Evolutionary conservation across 1,140 invertebrate species (phyloP), one percentile per base, ranked within the genome.

Genomic region (Drosophila insularis): DNA sequence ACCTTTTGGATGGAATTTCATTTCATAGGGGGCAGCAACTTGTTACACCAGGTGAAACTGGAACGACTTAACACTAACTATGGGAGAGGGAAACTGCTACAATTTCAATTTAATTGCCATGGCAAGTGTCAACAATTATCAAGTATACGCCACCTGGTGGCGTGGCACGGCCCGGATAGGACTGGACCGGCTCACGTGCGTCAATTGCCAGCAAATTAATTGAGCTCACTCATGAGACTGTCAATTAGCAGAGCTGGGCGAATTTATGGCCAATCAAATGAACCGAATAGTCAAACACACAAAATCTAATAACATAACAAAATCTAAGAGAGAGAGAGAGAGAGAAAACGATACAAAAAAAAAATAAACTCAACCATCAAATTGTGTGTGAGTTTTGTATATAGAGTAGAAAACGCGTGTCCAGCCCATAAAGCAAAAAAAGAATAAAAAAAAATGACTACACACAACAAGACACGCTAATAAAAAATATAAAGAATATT

Each of bases 191-290:
- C 74, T 23, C 74, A 81, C 71, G 82, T 87, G 84, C 82, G 79
- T 76, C 82, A 87, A 89, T 87, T 87, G 84, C 53, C 75, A 74
- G 58, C 69, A 59, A 80, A 87, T 87, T 87, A 87, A 87, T 87
- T 89, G 84, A 80, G 84, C 72, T 64, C 71, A 69, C 84, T 87
- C 82, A 87, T 82, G 82, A 80, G 82, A 82, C 82, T 87, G 76
- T 74, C 82, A 87, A 87, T 82, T 87, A 87, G 76, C 84, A 65
- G 64, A 69, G 69, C 63, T 46, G 58, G 71, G 72, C 79, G 60
- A 87, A 87, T 87, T 82, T 89, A 82, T 87, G 56, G 74, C 53
- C 50, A 23, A 39, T 40, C 43, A 69, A 64, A 60, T 62, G 40
- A 17, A 39, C 19, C 32, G 11, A 23, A 23, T 62, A 46, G 35